Base-by-base conservation (phyloP, 2,797 vertebrate species). In the Morus bassanus region DNA sequence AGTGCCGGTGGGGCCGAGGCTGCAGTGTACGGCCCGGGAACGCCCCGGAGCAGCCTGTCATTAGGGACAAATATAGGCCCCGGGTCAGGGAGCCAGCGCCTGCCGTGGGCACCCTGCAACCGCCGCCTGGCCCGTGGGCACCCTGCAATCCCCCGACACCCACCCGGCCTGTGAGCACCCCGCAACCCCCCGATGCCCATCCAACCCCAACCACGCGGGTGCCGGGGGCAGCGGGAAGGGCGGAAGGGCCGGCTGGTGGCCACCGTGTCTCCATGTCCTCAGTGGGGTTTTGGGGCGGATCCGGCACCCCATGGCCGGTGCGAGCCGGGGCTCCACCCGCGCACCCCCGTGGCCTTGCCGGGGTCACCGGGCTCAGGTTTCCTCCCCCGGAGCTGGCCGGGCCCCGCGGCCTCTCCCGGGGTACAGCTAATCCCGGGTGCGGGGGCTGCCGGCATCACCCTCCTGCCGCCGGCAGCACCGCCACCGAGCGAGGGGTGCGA, bases 371-470 rank as follows among this genome's bases (percentile, higher is more conserved):
- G 67, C 53, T 96, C 85, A 27, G 57, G 57, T 95, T 95, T 92
- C 93, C 86, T 88, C 84, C 95, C 83, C 67, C 86, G 67, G 64
- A 70, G 43, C 56, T 57, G 2, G 1, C 37, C 7, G 50, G 28
- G 89, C 50, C 78, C 87, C 25, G 37, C 37, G 74, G 51, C 80
- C 88, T 93, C 85, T 73, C 63, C 60, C 50, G 78, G 74, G 89
- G 91, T 70, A 93, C 93, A 67, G 93, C 67, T 95, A 95, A 95
- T 96, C 91, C 93, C 67, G 19, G 13, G 2, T 92, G 93, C 86
- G 91, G 93, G 91, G 93, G 95, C 79, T 8, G 83, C 56, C 51
- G 31, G 8, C 24, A 31, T 60, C 91, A 39, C 68, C 65, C 37
- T 53, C 25, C 77, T 6, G 75, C 70, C 67, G 1, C 70, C 54